These are phyloP conservation scores for Rhynchotus rufescens DNA, from an alignment of 2,797 vertebrate genomes.

Conservation along the genomic window DNA sequence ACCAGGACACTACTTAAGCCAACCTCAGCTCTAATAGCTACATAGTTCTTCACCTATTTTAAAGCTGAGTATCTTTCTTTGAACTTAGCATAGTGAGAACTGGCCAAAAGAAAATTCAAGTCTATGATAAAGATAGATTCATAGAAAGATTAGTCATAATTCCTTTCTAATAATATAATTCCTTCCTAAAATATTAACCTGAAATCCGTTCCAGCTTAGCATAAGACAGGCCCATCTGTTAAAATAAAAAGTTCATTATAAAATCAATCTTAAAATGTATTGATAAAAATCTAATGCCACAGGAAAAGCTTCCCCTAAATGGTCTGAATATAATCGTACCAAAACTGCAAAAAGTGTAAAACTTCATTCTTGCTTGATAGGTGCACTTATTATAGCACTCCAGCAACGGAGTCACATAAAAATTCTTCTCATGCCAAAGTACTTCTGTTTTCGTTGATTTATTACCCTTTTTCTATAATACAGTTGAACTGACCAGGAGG, in stretches of 20 bases:
- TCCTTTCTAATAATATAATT: too few relatives aligned
- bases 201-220: too few relatives aligned
- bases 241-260: too few relatives aligned
- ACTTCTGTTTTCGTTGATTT: neutral
- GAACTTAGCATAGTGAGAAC: neutral
- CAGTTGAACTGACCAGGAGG: neutral
- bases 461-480: neutral
- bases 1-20: too few relatives aligned
- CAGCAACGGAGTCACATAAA: neutral
- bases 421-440: neutral
- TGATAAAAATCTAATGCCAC: neutral
- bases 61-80: neutral
- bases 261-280: too few relatives aligned
- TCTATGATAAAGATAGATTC: neutral
- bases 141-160: neutral
- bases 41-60: neutral
- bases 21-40: neutral
- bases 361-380: too few relatives aligned
- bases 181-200: neutral
- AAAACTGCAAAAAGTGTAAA: neutral
- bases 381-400: neutral
- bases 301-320: neutral
- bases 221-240: neutral
- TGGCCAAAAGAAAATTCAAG: neutral
- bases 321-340: neutral